Evolutionary conservation across 2,888 invertebrate species (phyloP), one percentile per base, ranked within the genome.

Genomic region (Limnephilus lunatus): DNA sequence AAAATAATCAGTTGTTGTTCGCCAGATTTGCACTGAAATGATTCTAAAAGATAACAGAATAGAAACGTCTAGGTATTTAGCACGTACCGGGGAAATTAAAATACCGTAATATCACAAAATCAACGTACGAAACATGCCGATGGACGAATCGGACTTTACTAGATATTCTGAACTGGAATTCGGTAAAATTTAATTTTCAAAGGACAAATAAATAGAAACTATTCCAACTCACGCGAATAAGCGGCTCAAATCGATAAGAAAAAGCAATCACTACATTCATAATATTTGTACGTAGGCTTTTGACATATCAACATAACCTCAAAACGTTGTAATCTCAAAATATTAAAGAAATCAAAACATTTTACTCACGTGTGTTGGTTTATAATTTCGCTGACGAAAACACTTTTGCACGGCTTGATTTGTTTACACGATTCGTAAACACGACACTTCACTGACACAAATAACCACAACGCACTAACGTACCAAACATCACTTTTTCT

Each of bases 281-380:
- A 68, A 68, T 68, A 68, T 68, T 68, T 68, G 53, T 25, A 68
- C 53, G 53, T 82, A 32, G 82, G 82, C 15, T 30, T 82, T 82
- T 82, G 31, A 30, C 85, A 35, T 85, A 85, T 39, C n/a, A 85
- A 85, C n/a, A 39, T 85, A 85, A 85, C 85, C 85, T 39, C 85
- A 85, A 85, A 85, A 85, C 25, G 44, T n/a, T 30, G 12, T 82
- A 30, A 82, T 82, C 82, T 25, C 19, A 85, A 39, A 39, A 44
- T 88, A n/a, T 53, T 53, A 11, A 30, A 80, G 30, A 89, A 89
- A 32, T 53, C 25, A 80, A 68, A 48, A 14, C 12, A 12, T 53
- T 53, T 89, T 80, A 89, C 80, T 68, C 39, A 89, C 80, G 15
- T 80, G 30, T 86, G n/a, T 86, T 68, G 53, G 53, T 68, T 68